phyloP scores from a whole-genome alignment of 2,888 invertebrate species.

The Dugesia japonica region DNA sequence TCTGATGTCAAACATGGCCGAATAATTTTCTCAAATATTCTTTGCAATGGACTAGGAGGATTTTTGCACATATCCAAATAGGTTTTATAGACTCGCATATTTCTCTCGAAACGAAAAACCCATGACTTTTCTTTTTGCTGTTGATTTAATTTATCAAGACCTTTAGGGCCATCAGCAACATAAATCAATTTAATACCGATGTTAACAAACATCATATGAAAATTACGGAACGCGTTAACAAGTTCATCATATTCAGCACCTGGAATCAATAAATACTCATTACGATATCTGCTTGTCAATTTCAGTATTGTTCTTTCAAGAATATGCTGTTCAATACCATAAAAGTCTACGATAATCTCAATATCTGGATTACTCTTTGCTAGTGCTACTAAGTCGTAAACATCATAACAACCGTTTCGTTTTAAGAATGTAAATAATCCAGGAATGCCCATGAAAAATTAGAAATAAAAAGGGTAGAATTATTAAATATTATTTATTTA shows the following conservation, averaged over 20 bases:
- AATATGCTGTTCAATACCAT: constrained; percentile 1
- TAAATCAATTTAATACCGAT: background rate
- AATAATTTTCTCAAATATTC: background rate
- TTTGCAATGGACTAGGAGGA: background rate
- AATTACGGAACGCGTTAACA: background rate
- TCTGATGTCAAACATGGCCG: background rate
- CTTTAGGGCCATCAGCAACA: background rate
- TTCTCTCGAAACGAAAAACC: background rate
- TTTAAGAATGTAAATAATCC: background rate
- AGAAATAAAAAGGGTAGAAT: no score
- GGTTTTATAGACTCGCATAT: background rate
- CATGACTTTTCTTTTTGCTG: background rate
- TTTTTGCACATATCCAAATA: constrained; percentile 8
- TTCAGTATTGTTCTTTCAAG: background rate
- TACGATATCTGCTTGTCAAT: background rate
- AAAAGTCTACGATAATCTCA: background rate
- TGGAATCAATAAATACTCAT: background rate
- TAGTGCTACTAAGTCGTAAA: background rate
- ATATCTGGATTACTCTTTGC: background rate
- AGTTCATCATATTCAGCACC: background rate
- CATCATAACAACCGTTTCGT: background rate
- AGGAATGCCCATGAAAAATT: background rate
- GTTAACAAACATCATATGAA: constrained; percentile 1
- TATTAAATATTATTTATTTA: no score
- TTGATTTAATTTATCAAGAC: background rate